Evolutionary conservation across 1,140 invertebrate species (phyloP).

Genomic region (Choristoneura fumiferana): DNA sequence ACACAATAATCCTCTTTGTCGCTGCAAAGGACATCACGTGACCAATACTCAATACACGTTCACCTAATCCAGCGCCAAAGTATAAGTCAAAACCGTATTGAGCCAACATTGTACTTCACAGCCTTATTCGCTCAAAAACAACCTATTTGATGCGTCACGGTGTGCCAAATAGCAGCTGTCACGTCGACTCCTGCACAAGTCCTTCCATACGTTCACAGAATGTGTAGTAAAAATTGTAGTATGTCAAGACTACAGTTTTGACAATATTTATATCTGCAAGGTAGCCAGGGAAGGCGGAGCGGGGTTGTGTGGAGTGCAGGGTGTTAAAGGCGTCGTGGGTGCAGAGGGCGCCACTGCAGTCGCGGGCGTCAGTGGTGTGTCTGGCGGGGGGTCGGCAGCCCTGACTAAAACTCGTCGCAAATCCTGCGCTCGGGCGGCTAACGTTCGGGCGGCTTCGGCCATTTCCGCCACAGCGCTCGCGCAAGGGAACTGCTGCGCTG

Average conservation of each 20-base stretch:
- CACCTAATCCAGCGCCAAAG: too few relatives aligned
- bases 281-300: slow-evolving; percentile 46
- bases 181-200: too few relatives aligned
- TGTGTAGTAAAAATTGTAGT: too few relatives aligned
- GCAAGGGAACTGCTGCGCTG: slow-evolving; percentile 93
- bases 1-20: too few relatives aligned
- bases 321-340: slow-evolving; percentile 53
- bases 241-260: too few relatives aligned
- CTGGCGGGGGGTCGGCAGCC: slow-evolving; percentile 58
- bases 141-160: too few relatives aligned
- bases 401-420: slow-evolving; percentile 49
- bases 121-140: too few relatives aligned
- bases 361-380: slow-evolving; percentile 45
- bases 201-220: too few relatives aligned
- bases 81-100: too few relatives aligned
- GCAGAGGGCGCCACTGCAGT: slow-evolving; percentile 42
- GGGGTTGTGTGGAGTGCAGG: slow-evolving; percentile 47
- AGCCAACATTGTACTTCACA: too few relatives aligned
- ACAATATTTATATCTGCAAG: slow-evolving; percentile 41
- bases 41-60: too few relatives aligned
- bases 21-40: too few relatives aligned
- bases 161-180: neutral
- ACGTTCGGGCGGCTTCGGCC: slow-evolving; percentile 88
- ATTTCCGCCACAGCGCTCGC: slow-evolving; percentile 94
- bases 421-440: slow-evolving; percentile 57